These are phyloP conservation scores for Drosophila pachea DNA, from an alignment of 1,140 invertebrate species.

Conservation along the genomic window DNA sequence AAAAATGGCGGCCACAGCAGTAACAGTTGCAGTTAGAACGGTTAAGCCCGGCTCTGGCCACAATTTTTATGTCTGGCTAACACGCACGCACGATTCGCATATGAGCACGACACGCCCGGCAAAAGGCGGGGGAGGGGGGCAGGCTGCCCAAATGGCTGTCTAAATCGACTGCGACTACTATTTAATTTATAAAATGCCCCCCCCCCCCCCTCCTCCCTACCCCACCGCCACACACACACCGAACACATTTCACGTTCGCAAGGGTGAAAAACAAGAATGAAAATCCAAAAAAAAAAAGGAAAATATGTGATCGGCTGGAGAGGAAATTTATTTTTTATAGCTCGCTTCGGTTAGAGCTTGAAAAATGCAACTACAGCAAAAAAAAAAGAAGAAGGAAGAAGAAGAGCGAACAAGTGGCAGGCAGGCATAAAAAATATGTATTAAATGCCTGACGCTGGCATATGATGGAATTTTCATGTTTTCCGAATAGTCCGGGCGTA, in stretches of 20 bases:
- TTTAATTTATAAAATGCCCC: constrained; percentile 69
- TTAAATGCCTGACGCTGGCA: constrained; percentile 55
- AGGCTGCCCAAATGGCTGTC: constrained; percentile 18
- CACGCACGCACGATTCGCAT: constrained; percentile 57
- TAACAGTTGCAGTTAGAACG: constrained; percentile 47
- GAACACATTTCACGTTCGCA: constrained; percentile 24
- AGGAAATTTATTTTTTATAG: constrained; percentile 43
- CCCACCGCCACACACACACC: too few relatives aligned
- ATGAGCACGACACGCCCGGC: neutral
- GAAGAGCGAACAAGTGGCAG: constrained; percentile 12
- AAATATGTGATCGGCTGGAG: neutral
- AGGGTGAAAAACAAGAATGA: constrained; percentile 13
- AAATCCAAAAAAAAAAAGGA: neutral
- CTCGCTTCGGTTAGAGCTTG: constrained; percentile 42
- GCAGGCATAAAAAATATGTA: constrained; percentile 38
- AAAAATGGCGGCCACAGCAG: constrained; percentile 63
- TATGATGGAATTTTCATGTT: constrained; percentile 70
- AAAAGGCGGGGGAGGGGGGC: too few relatives aligned
- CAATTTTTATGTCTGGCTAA: constrained; percentile 69
- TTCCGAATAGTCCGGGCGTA: constrained; percentile 21
- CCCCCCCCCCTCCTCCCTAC: too few relatives aligned
- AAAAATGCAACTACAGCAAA: constrained; percentile 39
- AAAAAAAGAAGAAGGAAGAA: constrained; percentile 4
- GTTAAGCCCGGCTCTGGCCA: constrained; percentile 40
- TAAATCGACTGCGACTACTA: constrained; percentile 66